Percentiles rank a stretch among this genome's conserved stretches.
Conservation (phyloP, 2,113 vertebrate genomes). For the Hydrolagus affinis region DNA sequence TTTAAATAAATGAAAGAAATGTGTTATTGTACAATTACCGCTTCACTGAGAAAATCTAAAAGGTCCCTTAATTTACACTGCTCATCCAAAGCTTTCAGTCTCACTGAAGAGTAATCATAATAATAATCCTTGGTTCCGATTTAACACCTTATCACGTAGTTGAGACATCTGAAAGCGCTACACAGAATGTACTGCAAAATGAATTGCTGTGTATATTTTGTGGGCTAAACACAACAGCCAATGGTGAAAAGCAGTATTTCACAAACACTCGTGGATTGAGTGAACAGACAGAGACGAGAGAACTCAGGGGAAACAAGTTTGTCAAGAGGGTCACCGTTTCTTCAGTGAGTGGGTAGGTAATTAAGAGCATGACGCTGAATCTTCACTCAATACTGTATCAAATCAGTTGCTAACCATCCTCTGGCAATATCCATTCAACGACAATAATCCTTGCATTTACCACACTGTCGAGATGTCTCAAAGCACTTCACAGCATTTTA, state of each 20-base stretch:
- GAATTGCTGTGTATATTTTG: too few species aligned
- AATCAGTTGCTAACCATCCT: not conserved
- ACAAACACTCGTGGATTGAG: too few species aligned
- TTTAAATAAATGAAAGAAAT: not conserved
- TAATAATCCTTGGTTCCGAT: too few species aligned
- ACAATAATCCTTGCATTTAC: too few species aligned
- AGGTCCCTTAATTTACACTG: slow-evolving; percentile 3
- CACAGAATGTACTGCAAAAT: too few species aligned
- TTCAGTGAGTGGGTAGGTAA: not conserved
- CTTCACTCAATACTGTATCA: not conserved
- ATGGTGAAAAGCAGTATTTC: too few species aligned
- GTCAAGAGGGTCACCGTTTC: not conserved
- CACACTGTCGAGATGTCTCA: too few species aligned
- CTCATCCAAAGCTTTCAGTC: slow-evolving; percentile 6
- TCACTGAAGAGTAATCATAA: too few species aligned
- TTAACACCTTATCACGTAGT: too few species aligned
- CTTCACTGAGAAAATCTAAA: not conserved
- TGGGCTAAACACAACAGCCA: too few species aligned
- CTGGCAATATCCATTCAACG: not conserved
- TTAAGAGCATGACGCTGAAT: not conserved
- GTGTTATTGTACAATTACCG: not conserved
- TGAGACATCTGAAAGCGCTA: too few species aligned
- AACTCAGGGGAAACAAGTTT: not conserved
- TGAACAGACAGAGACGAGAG: not conserved
- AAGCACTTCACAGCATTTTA: too few species aligned